These are phyloP conservation scores for Gracilinanus agilis DNA, from an alignment of 2,113 vertebrate genomes.

Conservation along the genomic window DNA sequence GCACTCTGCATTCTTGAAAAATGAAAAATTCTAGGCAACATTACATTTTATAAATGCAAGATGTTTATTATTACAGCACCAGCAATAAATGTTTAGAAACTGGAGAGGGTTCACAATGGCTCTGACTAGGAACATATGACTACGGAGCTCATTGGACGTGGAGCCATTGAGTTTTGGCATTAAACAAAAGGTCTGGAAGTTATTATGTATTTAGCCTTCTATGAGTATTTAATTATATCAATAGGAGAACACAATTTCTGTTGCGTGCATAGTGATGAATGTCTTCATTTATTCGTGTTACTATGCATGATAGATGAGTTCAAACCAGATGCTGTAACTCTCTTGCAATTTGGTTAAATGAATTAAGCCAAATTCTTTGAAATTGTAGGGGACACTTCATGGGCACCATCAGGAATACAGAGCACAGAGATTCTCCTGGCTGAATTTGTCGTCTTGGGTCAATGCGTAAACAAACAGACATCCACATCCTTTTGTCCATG, in stretches of 20 bases:
- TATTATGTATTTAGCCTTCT: conserved; percentile 87
- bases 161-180: conserved; percentile 88
- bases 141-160: conserved; percentile 75
- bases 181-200: conserved; percentile 88
- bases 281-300: conserved; percentile 88
- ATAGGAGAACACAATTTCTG: conserved; percentile 88
- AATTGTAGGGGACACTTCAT: conserved; percentile 75
- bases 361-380: conserved; percentile 79
- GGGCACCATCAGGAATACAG: conserved; percentile 65
- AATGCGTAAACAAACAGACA: conserved; percentile 50
- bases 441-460: conserved; percentile 56
- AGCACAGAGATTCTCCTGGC: conserved; percentile 44
- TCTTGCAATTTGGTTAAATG: conserved; percentile 81
- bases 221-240: conserved; percentile 90
- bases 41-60: conserved; percentile 91
- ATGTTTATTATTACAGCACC: conserved; percentile 90
- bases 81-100: conserved; percentile 92
- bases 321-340: conserved; percentile 84
- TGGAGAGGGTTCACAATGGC: conserved; percentile 87
- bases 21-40: conserved; percentile 89
- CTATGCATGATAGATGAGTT: conserved; percentile 84
- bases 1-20: conserved; percentile 87
- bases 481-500: neutral
- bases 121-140: conserved; percentile 90
- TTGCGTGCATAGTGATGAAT: conserved; percentile 88